Evolutionary conservation across 2,113 vertebrate genomes (phyloP).

Genomic region (Nicator chloris): DNA sequence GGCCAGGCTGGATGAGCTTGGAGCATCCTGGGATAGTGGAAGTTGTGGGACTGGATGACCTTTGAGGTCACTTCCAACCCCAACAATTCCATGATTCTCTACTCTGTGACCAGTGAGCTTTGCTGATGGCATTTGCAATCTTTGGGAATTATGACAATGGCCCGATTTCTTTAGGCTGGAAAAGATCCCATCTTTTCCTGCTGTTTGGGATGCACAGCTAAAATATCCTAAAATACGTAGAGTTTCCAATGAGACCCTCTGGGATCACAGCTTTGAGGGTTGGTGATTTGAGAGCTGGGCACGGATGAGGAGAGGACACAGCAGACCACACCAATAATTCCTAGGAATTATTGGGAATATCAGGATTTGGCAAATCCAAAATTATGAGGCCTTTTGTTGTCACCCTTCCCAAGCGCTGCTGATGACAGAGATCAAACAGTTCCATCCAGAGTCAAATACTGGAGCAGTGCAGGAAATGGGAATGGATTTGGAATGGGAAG

Average conservation of each 20-base stretch:
- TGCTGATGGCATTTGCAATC: not conserved
- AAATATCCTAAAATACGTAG: not conserved
- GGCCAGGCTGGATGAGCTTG: not conserved
- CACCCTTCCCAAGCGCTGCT: not conserved
- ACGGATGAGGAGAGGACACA: not conserved
- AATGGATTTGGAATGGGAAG: not conserved
- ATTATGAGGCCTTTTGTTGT: rapidly evolving
- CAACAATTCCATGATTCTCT: not conserved
- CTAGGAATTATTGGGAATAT: not conserved
- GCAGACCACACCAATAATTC: not conserved
- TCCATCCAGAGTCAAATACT: not conserved
- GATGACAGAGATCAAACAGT: not conserved
- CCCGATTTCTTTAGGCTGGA: not conserved
- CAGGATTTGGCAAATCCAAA: not conserved
- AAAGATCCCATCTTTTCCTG: not conserved
- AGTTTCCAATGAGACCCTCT: not conserved
- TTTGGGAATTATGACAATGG: not conserved
- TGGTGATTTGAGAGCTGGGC: not conserved
- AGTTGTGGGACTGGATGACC: not conserved
- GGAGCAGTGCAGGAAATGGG: not conserved
- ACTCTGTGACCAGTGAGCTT: not conserved
- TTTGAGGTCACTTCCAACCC: not conserved
- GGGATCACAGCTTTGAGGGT: not conserved
- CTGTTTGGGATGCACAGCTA: not conserved
- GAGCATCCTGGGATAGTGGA: not conserved